Percentiles rank a stretch among this genome's conserved stretches.
Conservation (phyloP, 2,888 invertebrate genomes). For the Pogonocherus hispidulus region DNA sequence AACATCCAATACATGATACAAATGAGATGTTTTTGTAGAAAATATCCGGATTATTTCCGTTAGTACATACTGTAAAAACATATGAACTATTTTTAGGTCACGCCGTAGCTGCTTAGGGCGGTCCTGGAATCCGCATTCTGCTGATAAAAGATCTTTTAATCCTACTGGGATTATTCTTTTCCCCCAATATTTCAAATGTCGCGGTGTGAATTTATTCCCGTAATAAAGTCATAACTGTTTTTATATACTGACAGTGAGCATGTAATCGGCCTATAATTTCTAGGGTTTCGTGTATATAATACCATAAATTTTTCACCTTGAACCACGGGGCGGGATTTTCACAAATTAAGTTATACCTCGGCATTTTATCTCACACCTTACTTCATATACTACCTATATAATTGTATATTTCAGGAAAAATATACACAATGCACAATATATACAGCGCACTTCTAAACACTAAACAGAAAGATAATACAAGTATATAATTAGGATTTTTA, state of each 20-base stretch:
- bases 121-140: no score
- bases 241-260: constrained; percentile 7
- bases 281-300: constrained; percentile 15
- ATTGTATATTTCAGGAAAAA: no score
- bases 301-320: constrained; percentile 1
- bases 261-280: constrained; percentile 18
- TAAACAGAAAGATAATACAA: no score
- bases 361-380: not conserved
- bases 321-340: not conserved
- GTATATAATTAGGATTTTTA: no score
- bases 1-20: no score
- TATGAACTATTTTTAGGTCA: no score
- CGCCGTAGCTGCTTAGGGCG: no score
- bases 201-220: not conserved
- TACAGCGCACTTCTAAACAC: no score
- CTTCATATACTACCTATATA: not conserved
- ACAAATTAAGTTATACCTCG: constrained; percentile 9
- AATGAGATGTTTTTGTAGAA: no score
- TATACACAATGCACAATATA: no score
- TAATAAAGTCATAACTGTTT: constrained; percentile 11
- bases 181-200: not conserved
- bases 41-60: no score
- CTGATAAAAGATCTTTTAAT: not conserved
- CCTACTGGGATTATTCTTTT: not conserved
- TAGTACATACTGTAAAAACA: no score